Evolutionary conservation across 2,888 invertebrate species (phyloP).

Genomic region (Tiliacea citrago): DNA sequence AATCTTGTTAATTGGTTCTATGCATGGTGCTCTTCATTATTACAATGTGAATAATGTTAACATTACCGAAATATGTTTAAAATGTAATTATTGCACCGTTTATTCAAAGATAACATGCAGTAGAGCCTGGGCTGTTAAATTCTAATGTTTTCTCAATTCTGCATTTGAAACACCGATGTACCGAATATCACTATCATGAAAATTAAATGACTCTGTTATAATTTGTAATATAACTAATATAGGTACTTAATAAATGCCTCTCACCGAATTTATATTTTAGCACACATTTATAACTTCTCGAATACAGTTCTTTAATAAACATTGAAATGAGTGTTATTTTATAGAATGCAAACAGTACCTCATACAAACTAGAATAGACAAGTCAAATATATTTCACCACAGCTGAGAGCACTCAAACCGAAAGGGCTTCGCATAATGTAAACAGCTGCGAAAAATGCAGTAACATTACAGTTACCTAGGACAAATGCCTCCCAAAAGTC

Average conservation of each 20-base stretch:
- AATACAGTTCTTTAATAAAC: conserved; percentile 62
- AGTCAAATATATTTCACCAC: neutral
- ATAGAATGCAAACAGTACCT: neutral
- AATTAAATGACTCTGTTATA: conserved; percentile 27
- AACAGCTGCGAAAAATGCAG: neutral
- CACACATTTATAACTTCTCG: conserved; percentile 68
- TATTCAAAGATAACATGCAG: conserved; percentile 9
- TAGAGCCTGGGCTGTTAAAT: neutral
- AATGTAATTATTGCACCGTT: conserved; percentile 28
- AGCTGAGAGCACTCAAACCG: neutral
- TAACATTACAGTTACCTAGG: neutral
- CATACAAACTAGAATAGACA: neutral
- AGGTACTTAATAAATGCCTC: conserved; percentile 80
- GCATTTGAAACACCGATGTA: conserved; percentile 3
- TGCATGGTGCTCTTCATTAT: conserved; percentile 63
- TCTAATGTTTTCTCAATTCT: conserved; percentile 6
- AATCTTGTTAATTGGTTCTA: conserved; percentile 63
- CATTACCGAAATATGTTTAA: conserved; percentile 37
- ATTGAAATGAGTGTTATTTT: conserved; percentile 39
- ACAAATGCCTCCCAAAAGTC: neutral
- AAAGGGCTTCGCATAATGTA: neutral
- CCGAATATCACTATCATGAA: conserved; percentile 6
- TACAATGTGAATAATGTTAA: conserved; percentile 37
- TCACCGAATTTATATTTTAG: conserved; percentile 88
- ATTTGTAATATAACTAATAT: conserved; percentile 58